Evolutionary conservation across 1,140 invertebrate genomes (phyloP), one percentile per base, ranked within the genome.

Genomic region (Drosophila fuyamai): DNA sequence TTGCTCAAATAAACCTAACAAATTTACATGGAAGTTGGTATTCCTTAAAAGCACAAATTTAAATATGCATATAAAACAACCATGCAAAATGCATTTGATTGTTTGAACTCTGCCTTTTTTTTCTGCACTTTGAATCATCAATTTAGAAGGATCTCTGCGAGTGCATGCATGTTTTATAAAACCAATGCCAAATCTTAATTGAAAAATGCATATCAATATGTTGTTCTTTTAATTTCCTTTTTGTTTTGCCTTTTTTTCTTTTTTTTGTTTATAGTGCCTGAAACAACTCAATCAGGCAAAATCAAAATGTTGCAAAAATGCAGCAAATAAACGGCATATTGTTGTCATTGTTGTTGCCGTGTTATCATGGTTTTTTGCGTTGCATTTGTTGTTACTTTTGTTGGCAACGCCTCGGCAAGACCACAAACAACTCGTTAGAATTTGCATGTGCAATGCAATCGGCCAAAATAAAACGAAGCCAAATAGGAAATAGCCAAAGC

Each of bases 401-500:
- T 68, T 80, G 58, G 55, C 68, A 67, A 72, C 79, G 67, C 76
- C 80, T 65, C 71, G 63, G 59, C 56, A 78, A 76, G 63, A 85
- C 82, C 77, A 86, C 82, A 86, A 79, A 76, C 78, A 86, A 81
- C 82, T 82, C 82, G 82, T 86, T 86, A 86, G 79, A 86, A 86
- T 86, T 86, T 86, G 78, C 70, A 86, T 86, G 82, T 79, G 75
- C 57, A 86, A 81, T 81, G 78, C 82, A 86, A 85, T 81, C 78
- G 82, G 35, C 79, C 57, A 68, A 82, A 76, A 72, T 61, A 67
- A 50, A 57, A 53, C 10, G 12, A 32, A 41, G 36, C 43, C 55
- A 46, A 63, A 50, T 36, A 55, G 32, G 9, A 54, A 53, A 44
- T 32, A 40, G 61, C 50, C 51, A 44, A 41, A 12, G 38, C 41